Evolutionary conservation across 1,140 invertebrate species (phyloP).

Genomic region (Scaptomyza graminum): DNA sequence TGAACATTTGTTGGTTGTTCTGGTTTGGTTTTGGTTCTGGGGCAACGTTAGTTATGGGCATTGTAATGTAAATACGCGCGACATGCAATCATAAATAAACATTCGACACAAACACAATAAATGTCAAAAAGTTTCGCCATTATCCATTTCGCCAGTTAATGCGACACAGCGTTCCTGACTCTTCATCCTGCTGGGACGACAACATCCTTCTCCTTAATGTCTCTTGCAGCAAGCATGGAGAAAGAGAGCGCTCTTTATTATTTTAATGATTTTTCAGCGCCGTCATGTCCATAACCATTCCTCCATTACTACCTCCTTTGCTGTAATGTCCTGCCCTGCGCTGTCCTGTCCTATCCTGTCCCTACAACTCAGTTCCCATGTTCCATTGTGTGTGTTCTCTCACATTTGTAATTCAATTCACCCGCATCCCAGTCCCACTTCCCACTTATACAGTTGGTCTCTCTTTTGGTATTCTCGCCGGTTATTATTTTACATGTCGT

Average conservation of each 20-base stretch:
- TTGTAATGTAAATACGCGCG: conserved; percentile 79
- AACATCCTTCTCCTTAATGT: conserved; percentile 26
- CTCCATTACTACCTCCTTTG: conserved; percentile 2
- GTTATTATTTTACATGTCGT: conserved; percentile 81
- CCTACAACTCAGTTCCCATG: conserved; percentile 17
- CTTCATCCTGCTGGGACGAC: conserved; percentile 43
- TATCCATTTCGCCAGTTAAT: conserved; percentile 75
- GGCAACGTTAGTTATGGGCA: conserved; percentile 73
- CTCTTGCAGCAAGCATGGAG: conserved; percentile 46
- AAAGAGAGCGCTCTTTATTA: conserved; percentile 59
- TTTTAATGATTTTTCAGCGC: conserved; percentile 77
- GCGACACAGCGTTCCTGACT: conserved; percentile 17
- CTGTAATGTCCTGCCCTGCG: too few species aligned
- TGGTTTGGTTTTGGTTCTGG: conserved; percentile 21
- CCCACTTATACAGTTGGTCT: conserved; percentile 22
- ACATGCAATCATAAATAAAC: conserved; percentile 81
- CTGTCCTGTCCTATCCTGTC: conserved; percentile 7
- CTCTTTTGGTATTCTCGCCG: conserved; percentile 18
- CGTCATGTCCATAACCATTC: conserved; percentile 39
- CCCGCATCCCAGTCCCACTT: conserved; percentile 20
- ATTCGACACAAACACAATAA: conserved; percentile 83
- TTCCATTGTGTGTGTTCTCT: conserved; percentile 57
- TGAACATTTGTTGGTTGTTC: conserved; percentile 32
- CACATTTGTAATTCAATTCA: conserved; percentile 81
- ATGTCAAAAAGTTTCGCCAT: conserved; percentile 80